Evolutionary conservation across 2,113 vertebrate genomes (phyloP), one percentile per base, ranked within the genome.

Genomic region (Mola mola): DNA sequence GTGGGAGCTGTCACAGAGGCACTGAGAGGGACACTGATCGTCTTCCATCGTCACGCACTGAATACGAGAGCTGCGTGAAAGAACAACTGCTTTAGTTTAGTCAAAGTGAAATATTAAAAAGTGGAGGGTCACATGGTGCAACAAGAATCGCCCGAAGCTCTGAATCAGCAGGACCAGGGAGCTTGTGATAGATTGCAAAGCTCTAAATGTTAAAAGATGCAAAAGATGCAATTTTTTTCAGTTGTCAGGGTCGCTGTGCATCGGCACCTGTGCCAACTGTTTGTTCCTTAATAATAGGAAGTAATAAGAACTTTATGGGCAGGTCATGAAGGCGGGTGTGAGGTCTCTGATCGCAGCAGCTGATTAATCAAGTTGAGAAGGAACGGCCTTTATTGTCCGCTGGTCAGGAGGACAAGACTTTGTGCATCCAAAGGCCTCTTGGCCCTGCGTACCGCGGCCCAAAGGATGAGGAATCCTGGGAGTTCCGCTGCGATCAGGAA

Each of bases 401-500:
- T 4, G 36, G 61, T 73, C 71, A 76, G 53, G 37, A 31, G 71
- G 66, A 84, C 70, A 21, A 58, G 66, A 72, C 65, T 59, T 49
- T 74, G 55, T 50, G 57, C 31, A 52, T 62, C 75, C 68, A 67
- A 67, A 69, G 57, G 83, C 5, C 0, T 71, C 84, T 85, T 61
- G 61, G 57, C 40, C 55, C 24, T 29, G 67, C 52, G 16, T 49
- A 69, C 26, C 24, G 15, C 16, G 8, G 31, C 75, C 48, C 41
- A 53, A 36, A 55, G 71, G 15, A 50, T 75, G 78, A 71, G 59
- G 71, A 41, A 72, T 69, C 37, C 62, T 66, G 1, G 37, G 67
- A 82, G 66, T 57, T 77, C 56, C 26, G 41, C 52, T 31, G 72
- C 47, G 33, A 66, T 78, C 16, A 16, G 75, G 83, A 90, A 83